These are phyloP conservation scores for Grammomys dolichurus DNA, from an alignment of 2,113 vertebrate species.

Conservation along the genomic window DNA sequence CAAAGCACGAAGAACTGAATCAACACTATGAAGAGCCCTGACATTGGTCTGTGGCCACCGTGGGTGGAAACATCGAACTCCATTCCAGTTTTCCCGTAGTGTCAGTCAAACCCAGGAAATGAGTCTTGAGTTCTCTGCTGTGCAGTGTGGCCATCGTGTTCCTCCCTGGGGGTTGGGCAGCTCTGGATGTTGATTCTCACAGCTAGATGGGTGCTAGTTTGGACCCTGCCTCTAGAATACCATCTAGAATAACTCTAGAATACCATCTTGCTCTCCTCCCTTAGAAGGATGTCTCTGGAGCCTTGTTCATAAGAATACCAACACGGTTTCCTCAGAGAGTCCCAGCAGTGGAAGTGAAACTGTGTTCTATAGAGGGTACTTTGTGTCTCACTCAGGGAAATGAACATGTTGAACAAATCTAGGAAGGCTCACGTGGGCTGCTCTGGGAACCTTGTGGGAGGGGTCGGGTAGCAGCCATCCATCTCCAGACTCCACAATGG, in stretches of 20 bases:
- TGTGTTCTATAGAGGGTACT: background rate
- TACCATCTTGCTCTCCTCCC: background rate
- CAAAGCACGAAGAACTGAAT: background rate
- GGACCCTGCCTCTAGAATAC: background rate
- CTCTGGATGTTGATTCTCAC: background rate
- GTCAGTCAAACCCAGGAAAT: background rate
- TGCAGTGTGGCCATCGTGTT: background rate
- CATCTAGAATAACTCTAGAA: background rate
- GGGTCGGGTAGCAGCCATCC: background rate
- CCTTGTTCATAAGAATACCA: background rate
- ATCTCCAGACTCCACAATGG: background rate
- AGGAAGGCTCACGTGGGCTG: background rate
- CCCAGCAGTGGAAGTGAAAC: background rate
- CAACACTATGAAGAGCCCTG: background rate
- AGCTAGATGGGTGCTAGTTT: background rate
- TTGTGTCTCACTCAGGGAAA: background rate
- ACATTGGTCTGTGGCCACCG: background rate
- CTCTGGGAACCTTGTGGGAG: background rate
- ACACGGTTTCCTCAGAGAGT: background rate
- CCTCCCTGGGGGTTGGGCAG: background rate
- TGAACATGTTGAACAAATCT: background rate
- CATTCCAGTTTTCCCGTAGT: background rate
- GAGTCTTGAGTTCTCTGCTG: background rate
- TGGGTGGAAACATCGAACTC: constrained; percentile 27
- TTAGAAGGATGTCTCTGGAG: constrained; percentile 10